A percentile compares a stretch with the other conserved stretches of the same genome.
Evolutionary conservation across 2,113 vertebrate genomes (phyloP).

Genomic region (Vulpes vulpes): DNA sequence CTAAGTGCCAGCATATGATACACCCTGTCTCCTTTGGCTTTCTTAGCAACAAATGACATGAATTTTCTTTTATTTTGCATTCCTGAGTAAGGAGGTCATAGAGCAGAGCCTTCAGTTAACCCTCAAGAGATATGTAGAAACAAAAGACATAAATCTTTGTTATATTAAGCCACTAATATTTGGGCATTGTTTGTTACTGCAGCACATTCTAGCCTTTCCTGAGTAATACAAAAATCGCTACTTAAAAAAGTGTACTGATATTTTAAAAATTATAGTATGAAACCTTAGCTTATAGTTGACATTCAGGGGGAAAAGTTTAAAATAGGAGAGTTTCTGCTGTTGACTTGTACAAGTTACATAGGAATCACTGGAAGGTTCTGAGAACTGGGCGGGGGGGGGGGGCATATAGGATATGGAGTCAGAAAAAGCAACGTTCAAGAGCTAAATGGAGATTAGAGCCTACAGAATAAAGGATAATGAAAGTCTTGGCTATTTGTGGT

Average conservation of each 20-base stretch:
- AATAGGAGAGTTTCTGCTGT: background rate
- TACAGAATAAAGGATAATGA: background rate
- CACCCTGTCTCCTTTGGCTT: background rate
- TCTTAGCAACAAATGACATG: background rate
- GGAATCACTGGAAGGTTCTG: background rate
- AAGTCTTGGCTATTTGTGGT: background rate
- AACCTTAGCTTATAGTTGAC: background rate
- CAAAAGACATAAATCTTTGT: background rate
- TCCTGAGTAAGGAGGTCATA: background rate
- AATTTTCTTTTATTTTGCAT: background rate
- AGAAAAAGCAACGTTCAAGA: background rate
- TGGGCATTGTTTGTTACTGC: background rate
- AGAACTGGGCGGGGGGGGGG: background rate
- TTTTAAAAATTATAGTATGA: background rate
- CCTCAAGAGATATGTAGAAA: background rate
- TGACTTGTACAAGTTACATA: background rate
- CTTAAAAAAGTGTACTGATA: background rate
- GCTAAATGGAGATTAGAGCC: background rate
- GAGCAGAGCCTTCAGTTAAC: background rate
- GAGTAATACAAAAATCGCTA: background rate
- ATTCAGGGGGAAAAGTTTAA: background rate
- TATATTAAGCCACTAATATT: background rate
- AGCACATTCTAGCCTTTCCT: background rate
- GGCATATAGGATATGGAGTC: background rate
- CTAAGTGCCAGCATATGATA: background rate